These are phyloP conservation scores for Watsonalla binaria DNA, from an alignment of 2,888 invertebrate species.

Conservation along the genomic window DNA sequence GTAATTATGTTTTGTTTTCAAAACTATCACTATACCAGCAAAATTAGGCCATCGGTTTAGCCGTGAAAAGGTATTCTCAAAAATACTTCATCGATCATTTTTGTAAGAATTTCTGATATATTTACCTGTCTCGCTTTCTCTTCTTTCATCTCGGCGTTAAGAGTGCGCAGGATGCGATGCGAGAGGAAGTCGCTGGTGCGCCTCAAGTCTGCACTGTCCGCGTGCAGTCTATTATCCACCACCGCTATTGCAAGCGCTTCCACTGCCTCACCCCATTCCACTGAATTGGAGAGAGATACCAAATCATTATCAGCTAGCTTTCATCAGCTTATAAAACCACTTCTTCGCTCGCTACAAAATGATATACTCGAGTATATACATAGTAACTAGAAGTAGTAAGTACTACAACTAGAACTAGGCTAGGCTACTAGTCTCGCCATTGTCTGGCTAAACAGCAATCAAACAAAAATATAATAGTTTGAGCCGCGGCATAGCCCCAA, in stretches of 20 bases:
- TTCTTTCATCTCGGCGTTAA: slow-evolving; percentile 50
- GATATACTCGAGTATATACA: too few species aligned
- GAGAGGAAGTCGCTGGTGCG: slow-evolving; percentile 51
- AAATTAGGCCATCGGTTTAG: background rate
- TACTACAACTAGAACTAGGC: too few species aligned
- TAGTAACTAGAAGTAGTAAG: too few species aligned
- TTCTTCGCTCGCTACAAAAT: too few species aligned
- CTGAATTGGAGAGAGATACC: slow-evolving; percentile 23
- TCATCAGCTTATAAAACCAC: too few species aligned
- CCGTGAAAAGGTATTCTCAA: too few species aligned
- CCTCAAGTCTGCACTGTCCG: slow-evolving; percentile 52
- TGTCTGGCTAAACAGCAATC: too few species aligned
- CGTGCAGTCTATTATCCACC: slow-evolving; percentile 49
- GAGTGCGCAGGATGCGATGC: slow-evolving; percentile 42
- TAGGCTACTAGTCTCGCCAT: too few species aligned
- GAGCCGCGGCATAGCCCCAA: too few species aligned
- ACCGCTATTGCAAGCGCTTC: slow-evolving; percentile 55
- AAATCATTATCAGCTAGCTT: too few species aligned
- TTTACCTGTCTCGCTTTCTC: slow-evolving; percentile 40
- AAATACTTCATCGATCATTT: slow-evolving; percentile 4
- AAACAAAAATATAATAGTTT: too few species aligned
- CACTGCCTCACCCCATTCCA: slow-evolving; percentile 72
- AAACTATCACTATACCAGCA: background rate
- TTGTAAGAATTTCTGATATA: slow-evolving; percentile 1
- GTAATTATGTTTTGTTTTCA: too few species aligned